Percentiles rank a stretch among this genome's conserved stretches.
phyloP scores from a whole-genome alignment of 1,140 invertebrate genomes.

The Leptinotarsa undecemlineata region DNA sequence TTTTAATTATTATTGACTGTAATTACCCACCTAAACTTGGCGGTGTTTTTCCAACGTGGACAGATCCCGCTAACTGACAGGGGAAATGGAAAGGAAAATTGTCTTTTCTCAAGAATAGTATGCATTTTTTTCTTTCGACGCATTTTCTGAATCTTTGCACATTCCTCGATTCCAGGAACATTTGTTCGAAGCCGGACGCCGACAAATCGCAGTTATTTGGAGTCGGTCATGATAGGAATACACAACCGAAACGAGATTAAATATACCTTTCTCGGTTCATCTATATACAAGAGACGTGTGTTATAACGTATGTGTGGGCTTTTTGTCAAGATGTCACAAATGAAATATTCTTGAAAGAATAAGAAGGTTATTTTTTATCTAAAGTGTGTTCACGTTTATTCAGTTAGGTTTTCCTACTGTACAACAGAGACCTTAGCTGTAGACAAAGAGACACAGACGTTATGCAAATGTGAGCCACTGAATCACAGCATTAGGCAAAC shows the following conservation, averaged over 20 bases:
- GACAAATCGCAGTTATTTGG: conserved; percentile 55
- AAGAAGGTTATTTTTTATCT: not conserved
- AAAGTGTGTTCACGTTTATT: not conserved
- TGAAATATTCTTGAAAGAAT: not conserved
- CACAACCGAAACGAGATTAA: conserved; percentile 25
- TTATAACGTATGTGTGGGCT: conserved; percentile 2
- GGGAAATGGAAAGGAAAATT: conserved; percentile 54
- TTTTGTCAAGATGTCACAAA: not conserved
- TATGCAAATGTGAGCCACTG: too few relatives aligned
- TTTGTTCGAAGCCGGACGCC: conserved; percentile 51
- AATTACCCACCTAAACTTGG: conserved; percentile 37
- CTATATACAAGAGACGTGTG: conserved; percentile 5
- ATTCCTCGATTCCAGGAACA: conserved; percentile 48
- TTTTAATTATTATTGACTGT: conserved; percentile 32
- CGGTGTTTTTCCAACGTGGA: conserved; percentile 39
- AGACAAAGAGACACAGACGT: too few relatives aligned
- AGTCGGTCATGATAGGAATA: conserved; percentile 53
- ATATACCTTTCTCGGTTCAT: conserved; percentile 22
- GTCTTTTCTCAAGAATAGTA: conserved; percentile 51
- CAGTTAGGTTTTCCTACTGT: too few relatives aligned
- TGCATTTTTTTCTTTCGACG: conserved; percentile 52
- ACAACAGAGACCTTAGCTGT: too few relatives aligned
- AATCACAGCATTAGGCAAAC: too few relatives aligned
- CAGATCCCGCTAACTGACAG: conserved; percentile 45
- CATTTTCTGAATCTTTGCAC: conserved; percentile 51